phyloP scores from a whole-genome alignment of 2,113 vertebrate genomes.

The Aleadryas rufinucha region DNA sequence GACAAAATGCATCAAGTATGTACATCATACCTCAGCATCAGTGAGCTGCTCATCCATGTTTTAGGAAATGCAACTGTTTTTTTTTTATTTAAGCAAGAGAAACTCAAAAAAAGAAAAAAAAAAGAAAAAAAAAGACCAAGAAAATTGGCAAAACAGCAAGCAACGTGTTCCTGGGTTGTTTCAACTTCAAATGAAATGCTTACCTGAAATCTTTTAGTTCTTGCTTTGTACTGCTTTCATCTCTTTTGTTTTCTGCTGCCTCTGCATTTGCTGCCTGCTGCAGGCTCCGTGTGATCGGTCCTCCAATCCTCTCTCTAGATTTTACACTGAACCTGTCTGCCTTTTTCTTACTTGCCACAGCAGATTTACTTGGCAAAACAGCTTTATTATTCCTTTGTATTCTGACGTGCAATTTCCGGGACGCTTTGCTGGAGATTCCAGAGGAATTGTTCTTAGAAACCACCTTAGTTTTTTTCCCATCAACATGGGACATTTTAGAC shows the following conservation, averaged over 20 bases:
- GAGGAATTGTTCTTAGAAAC: slow-evolving; percentile 61
- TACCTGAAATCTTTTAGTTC: slow-evolving; percentile 85
- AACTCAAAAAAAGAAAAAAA: neutral
- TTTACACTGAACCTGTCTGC: slow-evolving; percentile 73
- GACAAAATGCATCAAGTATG: slow-evolving; percentile 51
- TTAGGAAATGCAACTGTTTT: neutral
- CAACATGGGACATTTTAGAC: slow-evolving; percentile 70
- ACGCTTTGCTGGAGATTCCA: slow-evolving; percentile 73
- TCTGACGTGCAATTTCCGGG: slow-evolving; percentile 79
- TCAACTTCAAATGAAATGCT: slow-evolving; percentile 48
- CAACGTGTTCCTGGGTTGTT: neutral
- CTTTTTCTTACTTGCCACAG: slow-evolving; percentile 73
- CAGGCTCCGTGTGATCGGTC: slow-evolving; percentile 77
- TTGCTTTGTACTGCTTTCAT: slow-evolving; percentile 75
- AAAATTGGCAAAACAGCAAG: neutral
- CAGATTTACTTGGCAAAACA: slow-evolving; percentile 74
- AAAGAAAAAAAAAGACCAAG: neutral
- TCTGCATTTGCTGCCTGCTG: slow-evolving; percentile 78
- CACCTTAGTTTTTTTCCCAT: slow-evolving; percentile 77
- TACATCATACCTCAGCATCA: slow-evolving; percentile 19
- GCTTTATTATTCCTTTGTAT: slow-evolving; percentile 79
- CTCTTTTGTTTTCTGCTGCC: slow-evolving; percentile 75
- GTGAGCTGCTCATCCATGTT: neutral
- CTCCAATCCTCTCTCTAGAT: slow-evolving; percentile 75
- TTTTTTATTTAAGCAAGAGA: neutral